A percentile compares a stretch with the other conserved stretches of the same genome.
phyloP scores from a whole-genome alignment of 2,113 vertebrate species.

The Todiramphus saurophagus region DNA sequence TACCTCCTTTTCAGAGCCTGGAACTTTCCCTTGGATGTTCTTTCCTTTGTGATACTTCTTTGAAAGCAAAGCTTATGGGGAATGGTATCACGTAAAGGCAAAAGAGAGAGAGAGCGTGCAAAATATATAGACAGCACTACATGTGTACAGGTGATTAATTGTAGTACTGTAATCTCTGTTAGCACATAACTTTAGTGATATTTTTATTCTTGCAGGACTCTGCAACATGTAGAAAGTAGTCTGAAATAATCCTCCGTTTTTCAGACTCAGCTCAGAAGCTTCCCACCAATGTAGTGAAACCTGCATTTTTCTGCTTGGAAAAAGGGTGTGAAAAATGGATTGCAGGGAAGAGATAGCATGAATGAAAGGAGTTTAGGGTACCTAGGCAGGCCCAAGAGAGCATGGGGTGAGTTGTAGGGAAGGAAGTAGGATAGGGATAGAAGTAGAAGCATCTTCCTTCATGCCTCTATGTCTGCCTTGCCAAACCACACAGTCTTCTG shows the following conservation, averaged over 20 bases:
- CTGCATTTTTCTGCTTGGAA: neutral
- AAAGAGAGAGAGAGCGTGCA: neutral
- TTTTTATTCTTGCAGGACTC: neutral
- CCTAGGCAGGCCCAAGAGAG: neutral
- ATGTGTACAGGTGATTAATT: neutral
- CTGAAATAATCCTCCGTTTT: neutral
- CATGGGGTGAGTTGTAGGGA: neutral
- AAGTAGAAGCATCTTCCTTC: neutral
- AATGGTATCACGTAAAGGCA: neutral
- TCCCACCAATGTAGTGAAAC: neutral
- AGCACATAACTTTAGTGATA: neutral
- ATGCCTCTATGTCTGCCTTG: neutral
- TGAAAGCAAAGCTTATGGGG: neutral
- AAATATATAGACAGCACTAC: neutral
- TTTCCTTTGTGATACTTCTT: neutral
- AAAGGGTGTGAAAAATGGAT: neutral
- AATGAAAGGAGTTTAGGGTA: neutral
- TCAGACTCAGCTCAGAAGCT: neutral
- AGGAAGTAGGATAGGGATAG: neutral
- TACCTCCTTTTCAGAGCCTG: neutral
- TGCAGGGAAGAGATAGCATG: neutral
- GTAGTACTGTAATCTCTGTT: neutral
- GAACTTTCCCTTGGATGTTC: neutral
- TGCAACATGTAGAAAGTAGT: neutral
- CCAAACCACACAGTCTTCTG: neutral